Conservation (phyloP, 2,888 invertebrate genomes). For the Andrena marginata region DNA sequence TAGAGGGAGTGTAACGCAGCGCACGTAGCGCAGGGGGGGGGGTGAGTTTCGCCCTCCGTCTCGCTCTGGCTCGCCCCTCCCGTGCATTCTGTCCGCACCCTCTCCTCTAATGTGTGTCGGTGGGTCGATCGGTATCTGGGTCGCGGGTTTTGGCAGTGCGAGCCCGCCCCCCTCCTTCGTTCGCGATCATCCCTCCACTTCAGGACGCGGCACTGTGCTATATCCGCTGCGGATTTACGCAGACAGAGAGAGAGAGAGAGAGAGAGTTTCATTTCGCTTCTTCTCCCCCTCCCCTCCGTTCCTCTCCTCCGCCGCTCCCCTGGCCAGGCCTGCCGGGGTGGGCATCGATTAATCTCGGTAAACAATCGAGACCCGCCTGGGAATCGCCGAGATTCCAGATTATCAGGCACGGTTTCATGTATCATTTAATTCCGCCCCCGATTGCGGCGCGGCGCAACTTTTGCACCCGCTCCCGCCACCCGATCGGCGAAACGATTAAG, state of each 20-base stretch:
- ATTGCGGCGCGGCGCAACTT: not conserved
- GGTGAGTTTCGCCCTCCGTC: constrained; percentile 23
- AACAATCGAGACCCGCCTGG: constrained; percentile 33
- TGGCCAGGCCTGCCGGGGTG: not conserved
- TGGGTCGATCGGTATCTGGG: constrained; percentile 85
- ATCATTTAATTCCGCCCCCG: constrained; percentile 1
- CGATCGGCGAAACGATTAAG: too few species aligned
- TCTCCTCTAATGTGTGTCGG: constrained; percentile 74
- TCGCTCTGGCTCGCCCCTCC: not conserved
- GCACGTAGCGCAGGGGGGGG: constrained; percentile 36
- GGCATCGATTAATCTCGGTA: constrained; percentile 48
- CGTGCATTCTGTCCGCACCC: constrained; percentile 16
- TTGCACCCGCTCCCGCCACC: not conserved
- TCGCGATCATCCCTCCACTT: constrained; percentile 58
- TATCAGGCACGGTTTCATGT: constrained; percentile 1
- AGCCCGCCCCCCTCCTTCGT: constrained; percentile 65
- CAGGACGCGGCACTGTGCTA: constrained; percentile 52
- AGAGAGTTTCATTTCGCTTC: constrained; percentile 50
- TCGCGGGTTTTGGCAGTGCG: constrained; percentile 85
- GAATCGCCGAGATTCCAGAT: constrained; percentile 24
- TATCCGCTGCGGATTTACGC: constrained; percentile 58
- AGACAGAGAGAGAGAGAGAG: constrained; percentile 35
- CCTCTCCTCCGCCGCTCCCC: too few species aligned
- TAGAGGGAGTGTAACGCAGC: constrained; percentile 46
- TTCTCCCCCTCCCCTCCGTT: constrained; percentile 14